These are phyloP conservation scores for Gortyna flavago DNA, from an alignment of 2,888 invertebrate species.

Conservation along the genomic window DNA sequence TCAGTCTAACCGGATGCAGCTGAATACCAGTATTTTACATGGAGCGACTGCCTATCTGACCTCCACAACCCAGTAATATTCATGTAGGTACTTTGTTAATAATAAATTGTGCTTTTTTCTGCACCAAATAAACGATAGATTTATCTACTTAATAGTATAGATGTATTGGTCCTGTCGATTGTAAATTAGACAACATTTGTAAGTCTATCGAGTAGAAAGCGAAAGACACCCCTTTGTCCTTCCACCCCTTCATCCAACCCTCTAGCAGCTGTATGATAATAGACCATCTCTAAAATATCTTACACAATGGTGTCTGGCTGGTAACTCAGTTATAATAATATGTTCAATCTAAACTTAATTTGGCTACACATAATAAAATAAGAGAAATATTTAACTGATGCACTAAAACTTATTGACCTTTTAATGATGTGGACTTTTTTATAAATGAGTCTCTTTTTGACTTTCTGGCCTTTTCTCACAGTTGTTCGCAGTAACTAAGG, in stretches of 20 bases:
- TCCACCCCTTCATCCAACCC: constrained; percentile 35
- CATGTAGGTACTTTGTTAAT: neutral
- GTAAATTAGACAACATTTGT: neutral
- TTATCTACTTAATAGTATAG: neutral
- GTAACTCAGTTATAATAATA: no score
- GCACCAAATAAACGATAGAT: neutral
- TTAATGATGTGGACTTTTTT: no score
- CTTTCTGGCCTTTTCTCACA: no score
- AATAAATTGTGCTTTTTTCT: neutral
- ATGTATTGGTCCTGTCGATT: neutral
- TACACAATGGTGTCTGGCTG: neutral
- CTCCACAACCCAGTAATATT: neutral
- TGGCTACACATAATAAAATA: no score
- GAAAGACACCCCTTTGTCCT: constrained; percentile 23
- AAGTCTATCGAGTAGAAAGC: neutral
- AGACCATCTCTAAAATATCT: neutral
- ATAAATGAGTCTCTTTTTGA: no score
- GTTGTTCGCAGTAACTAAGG: no score
- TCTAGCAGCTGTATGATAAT: constrained; percentile 7
- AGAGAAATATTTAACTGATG: no score
- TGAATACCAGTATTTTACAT: neutral
- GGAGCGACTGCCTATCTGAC: no score
- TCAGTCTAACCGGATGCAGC: neutral
- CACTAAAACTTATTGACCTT: no score
- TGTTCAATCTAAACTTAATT: neutral